phyloP scores from a whole-genome alignment of 2,797 vertebrate genomes.

The Premnoplex brunnescens region DNA sequence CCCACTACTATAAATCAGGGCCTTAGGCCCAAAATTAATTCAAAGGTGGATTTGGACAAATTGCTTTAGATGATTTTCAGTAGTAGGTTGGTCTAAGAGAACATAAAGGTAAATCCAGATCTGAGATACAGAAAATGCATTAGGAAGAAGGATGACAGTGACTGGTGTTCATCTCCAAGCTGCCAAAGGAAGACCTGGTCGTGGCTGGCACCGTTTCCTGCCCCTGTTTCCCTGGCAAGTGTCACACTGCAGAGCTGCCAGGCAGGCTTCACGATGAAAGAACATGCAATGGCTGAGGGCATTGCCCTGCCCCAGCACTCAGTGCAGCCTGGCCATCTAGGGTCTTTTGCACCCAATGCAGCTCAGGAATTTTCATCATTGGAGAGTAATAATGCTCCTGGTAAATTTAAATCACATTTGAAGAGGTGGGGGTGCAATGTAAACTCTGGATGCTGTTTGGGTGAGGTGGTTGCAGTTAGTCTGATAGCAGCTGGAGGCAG shows the following conservation, averaged over 20 bases:
- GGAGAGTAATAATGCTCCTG: not conserved
- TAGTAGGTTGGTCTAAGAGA: not conserved
- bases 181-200: not conserved
- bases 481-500: not conserved
- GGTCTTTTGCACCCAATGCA: not conserved
- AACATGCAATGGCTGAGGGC: rapidly evolving
- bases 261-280: not conserved
- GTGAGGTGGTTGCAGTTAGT: not conserved
- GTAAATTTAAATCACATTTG: not conserved
- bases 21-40: conserved; percentile 8
- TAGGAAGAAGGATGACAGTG: not conserved
- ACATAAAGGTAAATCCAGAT: not conserved
- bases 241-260: not conserved
- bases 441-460: not conserved
- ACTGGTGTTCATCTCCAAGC: not conserved
- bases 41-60: conserved; percentile 15
- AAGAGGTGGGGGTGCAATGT: not conserved
- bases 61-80: conserved; percentile 1
- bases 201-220: not conserved
- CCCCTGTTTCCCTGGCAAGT: not conserved
- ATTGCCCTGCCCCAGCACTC: not conserved
- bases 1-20: not conserved
- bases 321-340: not conserved
- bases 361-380: not conserved
- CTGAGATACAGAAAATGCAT: not conserved